A percentile compares a stretch with the other conserved stretches of the same genome.
phyloP scores from a whole-genome alignment of 1,140 invertebrate genomes.

The Macrosteles quadrilineatus region DNA sequence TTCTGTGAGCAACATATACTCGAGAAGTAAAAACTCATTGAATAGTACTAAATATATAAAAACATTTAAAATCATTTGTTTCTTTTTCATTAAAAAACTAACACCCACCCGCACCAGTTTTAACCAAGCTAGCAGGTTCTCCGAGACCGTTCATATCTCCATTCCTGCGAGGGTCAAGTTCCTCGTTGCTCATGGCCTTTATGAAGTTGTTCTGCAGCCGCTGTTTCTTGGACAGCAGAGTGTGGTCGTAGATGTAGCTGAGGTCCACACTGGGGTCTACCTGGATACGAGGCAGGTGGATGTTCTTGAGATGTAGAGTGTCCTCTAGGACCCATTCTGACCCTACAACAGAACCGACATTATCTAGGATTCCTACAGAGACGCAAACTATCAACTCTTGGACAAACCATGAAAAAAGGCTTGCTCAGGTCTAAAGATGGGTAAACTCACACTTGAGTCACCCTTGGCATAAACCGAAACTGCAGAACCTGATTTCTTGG shows the following conservation, averaged over 20 bases:
- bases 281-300: constrained; percentile 78
- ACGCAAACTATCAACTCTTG: no score
- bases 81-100: no score
- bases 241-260: constrained; percentile 79
- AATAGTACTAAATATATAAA: no score
- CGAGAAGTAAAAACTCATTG: no score
- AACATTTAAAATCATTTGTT: no score
- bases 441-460: no score
- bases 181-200: constrained; percentile 45
- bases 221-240: constrained; percentile 59
- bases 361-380: no score
- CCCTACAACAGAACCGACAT: constrained; percentile 49
- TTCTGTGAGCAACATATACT: no score
- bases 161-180: constrained; percentile 41
- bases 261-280: constrained; percentile 80
- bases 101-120: constrained; percentile 40
- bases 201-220: constrained; percentile 43
- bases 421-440: no score
- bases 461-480: no score
- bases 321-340: constrained; percentile 98
- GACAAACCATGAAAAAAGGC: no score
- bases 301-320: constrained; percentile 87
- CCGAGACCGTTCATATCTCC: constrained; percentile 36
- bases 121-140: constrained; percentile 41
- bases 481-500: no score